Evolutionary conservation across 1,140 invertebrate genomes (phyloP).

Genomic region (Manduca sexta): DNA sequence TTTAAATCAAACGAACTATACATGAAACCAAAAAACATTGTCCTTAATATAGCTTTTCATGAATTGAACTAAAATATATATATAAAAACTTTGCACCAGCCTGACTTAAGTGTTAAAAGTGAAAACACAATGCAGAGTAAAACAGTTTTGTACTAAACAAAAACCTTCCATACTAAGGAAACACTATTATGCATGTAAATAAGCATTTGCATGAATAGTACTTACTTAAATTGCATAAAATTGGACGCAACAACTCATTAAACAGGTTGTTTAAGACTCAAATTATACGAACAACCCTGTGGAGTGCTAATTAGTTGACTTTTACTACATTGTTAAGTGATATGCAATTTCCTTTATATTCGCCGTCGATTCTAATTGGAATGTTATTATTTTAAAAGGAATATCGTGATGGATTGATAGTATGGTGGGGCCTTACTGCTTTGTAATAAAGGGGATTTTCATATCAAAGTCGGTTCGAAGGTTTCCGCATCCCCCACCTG

Average conservation of each 20-base stretch:
- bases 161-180: background rate
- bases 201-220: conserved; percentile 8
- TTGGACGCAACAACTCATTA: conserved; percentile 17
- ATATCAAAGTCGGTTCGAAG: too few relatives aligned
- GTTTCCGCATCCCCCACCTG: too few relatives aligned
- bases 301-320: conserved; percentile 13
- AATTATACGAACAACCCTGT: conserved; percentile 13
- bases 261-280: conserved; percentile 15
- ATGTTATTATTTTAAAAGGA: background rate
- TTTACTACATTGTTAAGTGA: conserved; percentile 14
- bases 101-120: too few relatives aligned
- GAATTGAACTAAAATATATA: too few relatives aligned
- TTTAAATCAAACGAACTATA: too few relatives aligned
- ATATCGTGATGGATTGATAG: background rate
- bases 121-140: too few relatives aligned
- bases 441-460: too few relatives aligned
- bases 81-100: too few relatives aligned
- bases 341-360: conserved; percentile 11
- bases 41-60: too few relatives aligned
- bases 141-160: too few relatives aligned
- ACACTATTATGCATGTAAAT: conserved; percentile 6
- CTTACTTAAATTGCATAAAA: conserved; percentile 17
- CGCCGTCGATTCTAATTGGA: background rate
- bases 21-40: too few relatives aligned
- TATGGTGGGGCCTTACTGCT: background rate